phyloP scores from a whole-genome alignment of 2,797 vertebrate genomes.

The Phataginus tetradactyla region DNA sequence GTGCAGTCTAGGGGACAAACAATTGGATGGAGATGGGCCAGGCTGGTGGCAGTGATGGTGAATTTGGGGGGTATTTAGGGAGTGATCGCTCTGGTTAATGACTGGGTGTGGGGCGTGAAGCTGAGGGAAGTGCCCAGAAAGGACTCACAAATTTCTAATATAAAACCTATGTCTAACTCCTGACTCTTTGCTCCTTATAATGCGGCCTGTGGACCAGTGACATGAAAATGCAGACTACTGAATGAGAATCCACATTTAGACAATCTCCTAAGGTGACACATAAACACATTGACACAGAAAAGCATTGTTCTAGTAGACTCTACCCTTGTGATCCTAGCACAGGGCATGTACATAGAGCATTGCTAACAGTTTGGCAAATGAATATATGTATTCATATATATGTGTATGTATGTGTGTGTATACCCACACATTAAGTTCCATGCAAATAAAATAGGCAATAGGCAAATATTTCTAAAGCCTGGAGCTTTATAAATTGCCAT shows the following conservation, averaged over 20 bases:
- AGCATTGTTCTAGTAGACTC: not conserved
- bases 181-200: not conserved
- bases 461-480: constrained; percentile 39
- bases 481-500: not conserved
- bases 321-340: not conserved
- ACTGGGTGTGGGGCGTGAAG: not conserved
- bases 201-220: not conserved
- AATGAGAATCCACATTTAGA: not conserved
- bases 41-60: not conserved
- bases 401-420: rapidly evolving
- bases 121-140: not conserved
- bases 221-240: not conserved
- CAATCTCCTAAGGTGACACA: not conserved
- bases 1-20: not conserved
- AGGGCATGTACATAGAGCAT: not conserved
- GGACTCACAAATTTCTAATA: not conserved
- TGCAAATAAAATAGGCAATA: not conserved
- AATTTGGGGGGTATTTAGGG: not conserved
- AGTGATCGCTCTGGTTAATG: not conserved
- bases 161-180: not conserved
- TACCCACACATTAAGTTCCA: not conserved
- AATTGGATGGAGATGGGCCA: not conserved
- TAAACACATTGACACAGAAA: not conserved
- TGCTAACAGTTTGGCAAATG: not conserved
- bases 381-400: not conserved